phyloP scores from a whole-genome alignment of 2,888 invertebrate species.

The Tanypteryx hageni region DNA sequence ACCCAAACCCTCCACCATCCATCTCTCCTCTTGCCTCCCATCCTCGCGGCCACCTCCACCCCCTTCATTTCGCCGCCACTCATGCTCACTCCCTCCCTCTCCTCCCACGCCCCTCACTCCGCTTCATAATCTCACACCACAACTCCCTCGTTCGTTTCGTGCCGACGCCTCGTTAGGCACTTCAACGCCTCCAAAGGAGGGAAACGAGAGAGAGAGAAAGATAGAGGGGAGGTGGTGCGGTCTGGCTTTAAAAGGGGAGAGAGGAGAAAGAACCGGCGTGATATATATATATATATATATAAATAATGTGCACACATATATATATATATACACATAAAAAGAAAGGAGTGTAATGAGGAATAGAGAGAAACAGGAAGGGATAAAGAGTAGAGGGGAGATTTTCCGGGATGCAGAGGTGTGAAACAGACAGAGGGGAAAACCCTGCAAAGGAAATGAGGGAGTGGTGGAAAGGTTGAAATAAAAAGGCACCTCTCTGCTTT shows the following conservation, averaged over 20 bases:
- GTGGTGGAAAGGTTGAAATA: background rate
- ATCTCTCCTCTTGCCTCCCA: background rate
- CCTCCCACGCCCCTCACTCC: background rate
- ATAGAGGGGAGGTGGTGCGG: background rate
- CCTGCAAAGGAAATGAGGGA: background rate
- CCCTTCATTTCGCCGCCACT: background rate
- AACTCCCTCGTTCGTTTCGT: conserved; percentile 37
- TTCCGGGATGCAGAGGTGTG: conserved; percentile 10
- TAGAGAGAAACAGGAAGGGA: conserved; percentile 4
- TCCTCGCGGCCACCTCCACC: background rate
- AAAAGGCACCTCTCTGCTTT: background rate
- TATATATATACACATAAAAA: background rate
- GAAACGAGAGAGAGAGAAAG: background rate
- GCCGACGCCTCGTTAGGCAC: conserved; percentile 61
- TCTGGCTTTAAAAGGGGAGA: background rate
- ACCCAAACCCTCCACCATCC: background rate
- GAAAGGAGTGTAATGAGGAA: conserved; percentile 18
- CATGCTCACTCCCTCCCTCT: background rate
- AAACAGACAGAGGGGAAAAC: background rate
- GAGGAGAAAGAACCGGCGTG: background rate
- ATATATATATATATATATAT: conserved; percentile 9
- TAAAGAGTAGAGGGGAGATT: background rate
- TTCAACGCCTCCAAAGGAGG: conserved; percentile 60
- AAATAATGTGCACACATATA: background rate
- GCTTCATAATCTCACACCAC: conserved; percentile 19